These are phyloP conservation scores for Chloroceryle aenea DNA, from an alignment of 2,113 vertebrate genomes.

Conservation along the genomic window DNA sequence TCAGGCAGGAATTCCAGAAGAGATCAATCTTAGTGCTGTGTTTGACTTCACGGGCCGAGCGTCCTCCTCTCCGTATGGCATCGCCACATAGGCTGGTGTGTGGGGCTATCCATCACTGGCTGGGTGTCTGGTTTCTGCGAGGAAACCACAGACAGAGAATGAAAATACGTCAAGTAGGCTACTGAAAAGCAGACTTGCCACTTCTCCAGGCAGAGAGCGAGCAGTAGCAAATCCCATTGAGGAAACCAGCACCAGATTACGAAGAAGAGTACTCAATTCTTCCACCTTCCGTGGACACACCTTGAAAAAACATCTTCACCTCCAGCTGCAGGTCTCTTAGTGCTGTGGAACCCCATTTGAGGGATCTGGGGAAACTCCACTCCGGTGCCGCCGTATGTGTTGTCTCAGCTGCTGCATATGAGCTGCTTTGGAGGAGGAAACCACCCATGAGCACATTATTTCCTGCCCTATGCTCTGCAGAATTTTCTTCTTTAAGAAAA, in stretches of 20 bases:
- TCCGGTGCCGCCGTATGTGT: background rate
- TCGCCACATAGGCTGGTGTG: background rate
- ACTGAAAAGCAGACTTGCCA: conserved; percentile 5
- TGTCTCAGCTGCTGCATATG: conserved; percentile 14
- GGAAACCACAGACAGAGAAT: conserved; percentile 46
- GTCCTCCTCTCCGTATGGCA: background rate
- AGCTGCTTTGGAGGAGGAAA: conserved; percentile 46
- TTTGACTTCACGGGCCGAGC: background rate
- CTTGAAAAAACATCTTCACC: background rate
- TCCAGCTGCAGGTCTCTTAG: background rate
- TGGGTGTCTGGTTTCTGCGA: conserved; percentile 22
- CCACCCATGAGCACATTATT: conserved; percentile 51
- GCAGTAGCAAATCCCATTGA: background rate
- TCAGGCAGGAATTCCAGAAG: conserved; percentile 46
- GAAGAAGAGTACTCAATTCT: background rate
- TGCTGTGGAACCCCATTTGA: background rate
- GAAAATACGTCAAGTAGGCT: background rate
- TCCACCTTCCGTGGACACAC: background rate
- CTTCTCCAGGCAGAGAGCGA: background rate
- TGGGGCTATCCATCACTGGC: conserved; percentile 2
- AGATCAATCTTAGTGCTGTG: background rate
- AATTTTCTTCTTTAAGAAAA: conserved; percentile 50
- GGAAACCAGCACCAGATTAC: background rate
- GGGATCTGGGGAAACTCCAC: conserved; percentile 1
- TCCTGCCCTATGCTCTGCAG: conserved; percentile 40